These are phyloP conservation scores for Margaritifera margaritifera DNA, from an alignment of 2,888 invertebrate species.

Conservation along the genomic window DNA sequence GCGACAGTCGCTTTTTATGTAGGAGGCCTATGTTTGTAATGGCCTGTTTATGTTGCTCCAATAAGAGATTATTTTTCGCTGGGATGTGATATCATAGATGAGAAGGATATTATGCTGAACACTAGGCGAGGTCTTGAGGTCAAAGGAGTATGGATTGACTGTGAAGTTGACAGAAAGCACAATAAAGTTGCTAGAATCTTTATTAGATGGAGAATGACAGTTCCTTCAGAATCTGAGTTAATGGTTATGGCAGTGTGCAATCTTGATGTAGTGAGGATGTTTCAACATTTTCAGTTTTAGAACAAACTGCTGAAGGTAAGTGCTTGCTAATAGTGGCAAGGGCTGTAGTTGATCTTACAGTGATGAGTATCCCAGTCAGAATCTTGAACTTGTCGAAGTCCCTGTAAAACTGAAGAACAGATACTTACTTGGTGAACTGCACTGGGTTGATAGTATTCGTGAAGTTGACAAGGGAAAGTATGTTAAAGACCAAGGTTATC, in stretches of 20 bases:
- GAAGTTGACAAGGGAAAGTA: no score
- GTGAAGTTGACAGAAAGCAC: background rate
- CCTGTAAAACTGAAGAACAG: no score
- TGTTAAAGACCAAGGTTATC: no score
- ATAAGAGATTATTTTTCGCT: constrained; percentile 17
- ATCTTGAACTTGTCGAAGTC: constrained; percentile 1
- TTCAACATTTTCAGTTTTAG: background rate
- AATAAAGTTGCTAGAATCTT: background rate
- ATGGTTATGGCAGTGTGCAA: background rate
- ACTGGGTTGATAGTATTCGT: no score
- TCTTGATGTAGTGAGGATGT: background rate
- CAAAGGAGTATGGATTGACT: constrained; percentile 12
- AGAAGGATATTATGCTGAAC: constrained; percentile 13
- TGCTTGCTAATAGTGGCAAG: constrained; percentile 1
- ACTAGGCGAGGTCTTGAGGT: constrained; percentile 17
- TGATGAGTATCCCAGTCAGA: constrained; percentile 10
- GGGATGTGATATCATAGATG: constrained; percentile 17
- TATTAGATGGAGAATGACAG: constrained; percentile 1
- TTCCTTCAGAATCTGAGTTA: constrained; percentile 16
- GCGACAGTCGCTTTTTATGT: constrained; percentile 3
- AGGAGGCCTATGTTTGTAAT: constrained; percentile 8
- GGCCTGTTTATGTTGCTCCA: constrained; percentile 25
- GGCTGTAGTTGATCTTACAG: constrained; percentile 2
- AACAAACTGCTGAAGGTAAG: background rate
- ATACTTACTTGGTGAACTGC: no score